These are phyloP conservation scores for Candidula unifasciata DNA, from an alignment of 2,888 invertebrate genomes.

Conservation along the genomic window DNA sequence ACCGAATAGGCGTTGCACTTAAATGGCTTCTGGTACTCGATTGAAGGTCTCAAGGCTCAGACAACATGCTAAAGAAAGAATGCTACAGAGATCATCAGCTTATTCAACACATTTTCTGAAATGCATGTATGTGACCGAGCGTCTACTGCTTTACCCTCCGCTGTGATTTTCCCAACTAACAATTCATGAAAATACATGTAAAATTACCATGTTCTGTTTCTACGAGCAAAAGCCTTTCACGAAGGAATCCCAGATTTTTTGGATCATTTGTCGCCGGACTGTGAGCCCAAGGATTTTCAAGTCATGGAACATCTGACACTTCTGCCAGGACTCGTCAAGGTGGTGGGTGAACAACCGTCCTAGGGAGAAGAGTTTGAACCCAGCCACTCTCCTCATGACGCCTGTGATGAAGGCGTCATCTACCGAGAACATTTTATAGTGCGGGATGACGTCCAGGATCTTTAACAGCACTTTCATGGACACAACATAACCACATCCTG, in stretches of 20 bases:
- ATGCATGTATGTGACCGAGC: too few relatives aligned
- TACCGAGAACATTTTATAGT: conserved; percentile 13
- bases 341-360: background rate
- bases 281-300: background rate
- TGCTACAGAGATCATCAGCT: too few relatives aligned
- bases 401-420: conserved; percentile 42
- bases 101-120: too few relatives aligned
- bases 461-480: background rate
- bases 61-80: too few relatives aligned
- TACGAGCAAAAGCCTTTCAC: background rate
- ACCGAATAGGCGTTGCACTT: too few relatives aligned
- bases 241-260: background rate
- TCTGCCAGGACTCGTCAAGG: background rate
- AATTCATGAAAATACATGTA: too few relatives aligned
- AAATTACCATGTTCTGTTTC: too few relatives aligned
- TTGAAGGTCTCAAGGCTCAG: too few relatives aligned
- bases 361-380: background rate
- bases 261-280: too few relatives aligned
- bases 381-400: conserved; percentile 6
- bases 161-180: too few relatives aligned
- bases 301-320: background rate
- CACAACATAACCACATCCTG: conserved; percentile 30
- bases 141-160: too few relatives aligned
- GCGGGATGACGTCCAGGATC: background rate
- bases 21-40: too few relatives aligned